Evolutionary conservation across 2,797 vertebrate genomes (phyloP).

Genomic region (Eutrigla gurnardus): DNA sequence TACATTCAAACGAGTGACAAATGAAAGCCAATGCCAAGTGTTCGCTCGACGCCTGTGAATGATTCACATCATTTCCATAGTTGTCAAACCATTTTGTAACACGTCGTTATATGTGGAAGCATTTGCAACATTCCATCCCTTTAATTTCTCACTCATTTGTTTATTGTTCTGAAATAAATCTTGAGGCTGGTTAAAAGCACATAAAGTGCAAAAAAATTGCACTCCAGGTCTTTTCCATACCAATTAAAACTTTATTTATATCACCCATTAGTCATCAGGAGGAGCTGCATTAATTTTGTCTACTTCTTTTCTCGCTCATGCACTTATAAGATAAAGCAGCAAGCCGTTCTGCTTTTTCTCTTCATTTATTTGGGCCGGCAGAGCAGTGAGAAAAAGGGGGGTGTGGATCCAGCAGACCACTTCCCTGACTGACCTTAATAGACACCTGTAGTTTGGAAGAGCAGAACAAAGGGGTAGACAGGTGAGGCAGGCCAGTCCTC

Average conservation of each 20-base stretch:
- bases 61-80: neutral
- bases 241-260: conserved; percentile 43
- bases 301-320: conserved; percentile 10
- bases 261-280: conserved; percentile 22
- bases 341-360: neutral
- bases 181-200: conserved; percentile 4
- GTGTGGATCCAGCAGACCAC: conserved; percentile 22
- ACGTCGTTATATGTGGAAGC: neutral
- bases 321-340: conserved; percentile 3
- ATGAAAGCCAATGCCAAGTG: neutral
- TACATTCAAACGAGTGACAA: neutral
- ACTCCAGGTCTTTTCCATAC: conserved; percentile 25
- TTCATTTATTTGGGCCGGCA: conserved; percentile 15
- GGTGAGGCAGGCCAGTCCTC: conserved; percentile 61
- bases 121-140: conserved; percentile 10
- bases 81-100: conserved; percentile 1
- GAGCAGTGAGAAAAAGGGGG: conserved; percentile 5
- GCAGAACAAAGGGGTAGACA: conserved; percentile 55
- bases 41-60: neutral
- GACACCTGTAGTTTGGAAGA: conserved; percentile 56
- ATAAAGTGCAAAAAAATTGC: neutral
- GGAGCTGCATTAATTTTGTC: conserved; percentile 1
- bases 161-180: conserved; percentile 15
- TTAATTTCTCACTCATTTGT: conserved; percentile 9
- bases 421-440: conserved; percentile 54